These are phyloP conservation scores for Triplophysa tibetana DNA, from an alignment of 2,113 vertebrate genomes.

Conservation along the genomic window DNA sequence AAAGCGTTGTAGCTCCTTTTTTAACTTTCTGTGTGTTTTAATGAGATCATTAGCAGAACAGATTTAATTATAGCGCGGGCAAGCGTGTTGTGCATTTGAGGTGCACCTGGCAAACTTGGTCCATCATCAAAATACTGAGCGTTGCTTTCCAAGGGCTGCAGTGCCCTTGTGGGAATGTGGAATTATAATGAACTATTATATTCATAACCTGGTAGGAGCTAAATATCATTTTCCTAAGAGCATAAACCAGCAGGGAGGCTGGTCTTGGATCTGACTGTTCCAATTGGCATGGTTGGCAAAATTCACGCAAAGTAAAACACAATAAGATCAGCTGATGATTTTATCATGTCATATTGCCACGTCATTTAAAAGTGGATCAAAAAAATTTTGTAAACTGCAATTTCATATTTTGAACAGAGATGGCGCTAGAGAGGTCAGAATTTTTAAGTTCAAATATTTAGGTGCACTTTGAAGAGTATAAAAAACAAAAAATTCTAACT, in stretches of 20 bases:
- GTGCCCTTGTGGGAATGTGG: neutral
- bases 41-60: conserved; percentile 52
- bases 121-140: conserved; percentile 32
- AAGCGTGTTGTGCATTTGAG: conserved; percentile 30
- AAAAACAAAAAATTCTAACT: too few relatives aligned
- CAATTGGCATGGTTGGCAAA: neutral
- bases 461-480: too few relatives aligned
- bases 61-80: conserved; percentile 54
- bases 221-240: conserved; percentile 28
- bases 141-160: conserved; percentile 7
- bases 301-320: too few relatives aligned
- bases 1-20: conserved; percentile 25
- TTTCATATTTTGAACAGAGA: too few relatives aligned
- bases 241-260: conserved; percentile 12
- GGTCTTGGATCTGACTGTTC: neutral
- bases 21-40: conserved; percentile 34
- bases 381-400: too few relatives aligned
- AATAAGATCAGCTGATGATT: too few relatives aligned
- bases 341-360: too few relatives aligned
- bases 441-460: too few relatives aligned
- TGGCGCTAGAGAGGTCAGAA: too few relatives aligned
- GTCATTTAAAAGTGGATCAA: too few relatives aligned
- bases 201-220: conserved; percentile 14
- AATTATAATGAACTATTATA: conserved; percentile 41
- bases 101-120: conserved; percentile 53